These are phyloP conservation scores for Glaucopsyche alexis DNA, from an alignment of 2,888 invertebrate genomes.

Conservation along the genomic window DNA sequence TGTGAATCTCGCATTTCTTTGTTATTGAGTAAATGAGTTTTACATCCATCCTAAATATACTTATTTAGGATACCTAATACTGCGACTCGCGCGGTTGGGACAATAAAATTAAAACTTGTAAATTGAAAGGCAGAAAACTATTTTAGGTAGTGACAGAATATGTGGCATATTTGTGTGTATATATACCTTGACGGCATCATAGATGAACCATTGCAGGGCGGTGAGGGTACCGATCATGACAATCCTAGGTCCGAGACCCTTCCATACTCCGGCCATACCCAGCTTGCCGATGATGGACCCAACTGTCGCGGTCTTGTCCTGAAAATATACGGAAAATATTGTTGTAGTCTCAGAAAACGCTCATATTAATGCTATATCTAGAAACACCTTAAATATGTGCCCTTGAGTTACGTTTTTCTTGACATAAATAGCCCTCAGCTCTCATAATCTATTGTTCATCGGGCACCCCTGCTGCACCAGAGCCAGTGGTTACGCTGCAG, in stretches of 20 bases:
- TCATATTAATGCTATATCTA: no score
- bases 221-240: constrained; percentile 98
- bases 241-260: constrained; percentile 94
- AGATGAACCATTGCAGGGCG: constrained; percentile 98
- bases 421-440: constrained; percentile 56
- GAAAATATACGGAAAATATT: constrained; percentile 39
- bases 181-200: constrained; percentile 94
- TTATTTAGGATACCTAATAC: no score
- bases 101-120: no score
- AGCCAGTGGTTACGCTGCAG: constrained; percentile 44
- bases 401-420: no score
- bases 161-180: no score
- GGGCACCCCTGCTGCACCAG: constrained; percentile 52
- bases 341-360: not conserved
- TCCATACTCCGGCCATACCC: constrained; percentile 86
- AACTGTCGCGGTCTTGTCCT: constrained; percentile 73
- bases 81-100: no score
- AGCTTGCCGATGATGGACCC: constrained; percentile 73
- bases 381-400: no score
- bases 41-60: no score
- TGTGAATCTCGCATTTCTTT: not conserved
- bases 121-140: no score
- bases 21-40: no score
- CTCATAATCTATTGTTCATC: constrained; percentile 66
- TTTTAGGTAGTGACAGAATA: no score